These are phyloP conservation scores for Thecocarcelia acutangulata DNA, from an alignment of 2,888 invertebrate species.

Conservation along the genomic window DNA sequence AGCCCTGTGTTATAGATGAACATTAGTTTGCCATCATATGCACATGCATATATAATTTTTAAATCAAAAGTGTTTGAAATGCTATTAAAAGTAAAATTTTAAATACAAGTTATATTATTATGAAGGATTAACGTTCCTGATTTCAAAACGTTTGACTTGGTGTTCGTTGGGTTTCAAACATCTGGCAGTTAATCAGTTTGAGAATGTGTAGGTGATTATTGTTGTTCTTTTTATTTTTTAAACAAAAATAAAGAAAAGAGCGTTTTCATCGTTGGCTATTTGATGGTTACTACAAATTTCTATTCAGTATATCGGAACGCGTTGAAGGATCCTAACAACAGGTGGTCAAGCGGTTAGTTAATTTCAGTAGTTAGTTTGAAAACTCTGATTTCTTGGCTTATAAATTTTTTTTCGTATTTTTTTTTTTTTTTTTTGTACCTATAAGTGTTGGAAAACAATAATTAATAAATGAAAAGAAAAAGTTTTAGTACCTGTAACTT, in stretches of 20 bases:
- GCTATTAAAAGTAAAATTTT: too few species aligned
- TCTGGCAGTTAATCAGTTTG: conserved; percentile 29
- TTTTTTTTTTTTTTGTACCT: conserved; percentile 16
- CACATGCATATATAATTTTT: background rate
- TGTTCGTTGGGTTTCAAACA: conserved; percentile 9
- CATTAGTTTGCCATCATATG: too few species aligned
- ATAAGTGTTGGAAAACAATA: background rate
- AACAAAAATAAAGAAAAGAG: conserved; percentile 44
- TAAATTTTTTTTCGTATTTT: conserved; percentile 27
- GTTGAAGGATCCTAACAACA: conserved; percentile 66
- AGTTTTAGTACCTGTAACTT: too few species aligned
- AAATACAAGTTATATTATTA: too few species aligned
- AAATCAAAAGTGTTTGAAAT: too few species aligned
- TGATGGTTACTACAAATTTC: conserved; percentile 57
- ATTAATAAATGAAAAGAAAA: conserved; percentile 1
- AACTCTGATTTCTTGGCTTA: background rate
- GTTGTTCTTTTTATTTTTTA: conserved; percentile 26
- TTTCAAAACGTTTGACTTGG: too few species aligned
- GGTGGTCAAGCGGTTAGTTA: conserved; percentile 49
- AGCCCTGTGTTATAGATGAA: too few species aligned
- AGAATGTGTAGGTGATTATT: conserved; percentile 50
- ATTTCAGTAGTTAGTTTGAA: conserved; percentile 16
- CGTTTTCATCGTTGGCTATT: conserved; percentile 36
- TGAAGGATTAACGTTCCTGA: too few species aligned
- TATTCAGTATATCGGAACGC: conserved; percentile 63